Base-by-base conservation (phyloP, 2,888 invertebrate species). In the Volucella zonaria region DNA sequence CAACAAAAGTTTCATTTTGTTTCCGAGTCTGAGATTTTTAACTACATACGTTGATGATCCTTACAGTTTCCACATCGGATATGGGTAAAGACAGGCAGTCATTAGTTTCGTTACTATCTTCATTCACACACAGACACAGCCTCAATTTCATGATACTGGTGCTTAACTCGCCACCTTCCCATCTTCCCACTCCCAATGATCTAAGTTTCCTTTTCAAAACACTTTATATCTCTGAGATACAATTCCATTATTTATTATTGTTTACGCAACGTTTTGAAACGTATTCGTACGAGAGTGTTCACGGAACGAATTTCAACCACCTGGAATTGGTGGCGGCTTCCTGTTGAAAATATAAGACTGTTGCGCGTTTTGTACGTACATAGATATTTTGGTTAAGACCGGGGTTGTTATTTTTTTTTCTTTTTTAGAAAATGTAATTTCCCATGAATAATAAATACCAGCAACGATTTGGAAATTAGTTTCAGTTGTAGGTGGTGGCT, bases 381-480 rank as follows among this genome's bases (percentile, higher is more conserved):
- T 31, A 31, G 6, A 23, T 31, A 31, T 31, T 8, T 12, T 62
- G 58, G n/a, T 15, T 40, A 12, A 11, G 10, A n/a, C 8, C 10
- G 8, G 4, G 38, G 42, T 40, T 40, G 43, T 18, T 10, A 40
- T 56, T 31, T n/a, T 67, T 40, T 43, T 47, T 49, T 52, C 58
- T 67, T 15, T 59, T 40, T 8, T 10, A 10, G n/a, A 1, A 38
- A 15, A 40, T 45, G 62, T 62, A 73, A 58, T 59, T 59, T 59
- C 40, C 49, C 59, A 76, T 68, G 52, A 76, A 68, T 76, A 76
- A 76, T 61, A 40, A 76, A 76, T 52, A 61, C 67, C 61, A 23
- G 14, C 43, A 75, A 59, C 38, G 59, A 51, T 75, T 74, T 74
- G 47, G 66, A 75, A 75, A 75, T 75, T 67, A 75, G 67, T 75